Percentiles rank a stretch among this genome's conserved stretches.
These are phyloP conservation scores for Drosophila ercepeae DNA, from an alignment of 1,140 invertebrate genomes.

Conservation along the genomic window DNA sequence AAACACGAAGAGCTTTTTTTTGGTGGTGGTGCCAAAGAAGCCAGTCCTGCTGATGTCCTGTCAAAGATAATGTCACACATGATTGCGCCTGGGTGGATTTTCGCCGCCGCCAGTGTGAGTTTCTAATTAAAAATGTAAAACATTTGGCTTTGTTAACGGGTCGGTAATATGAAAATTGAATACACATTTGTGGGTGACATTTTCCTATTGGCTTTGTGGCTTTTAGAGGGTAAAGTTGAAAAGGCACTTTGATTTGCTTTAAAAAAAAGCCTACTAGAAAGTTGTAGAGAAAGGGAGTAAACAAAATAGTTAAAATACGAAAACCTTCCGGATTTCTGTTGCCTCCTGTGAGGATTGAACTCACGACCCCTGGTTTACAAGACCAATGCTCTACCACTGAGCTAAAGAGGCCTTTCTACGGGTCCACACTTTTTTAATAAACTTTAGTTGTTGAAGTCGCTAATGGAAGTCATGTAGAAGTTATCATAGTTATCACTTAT, in stretches of 20 bases:
- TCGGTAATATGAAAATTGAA: conserved; percentile 44
- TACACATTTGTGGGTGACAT: conserved; percentile 34
- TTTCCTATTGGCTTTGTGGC: conserved; percentile 10
- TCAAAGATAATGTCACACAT: conserved; percentile 75
- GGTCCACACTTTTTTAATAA: neutral
- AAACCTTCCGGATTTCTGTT: conserved; percentile 42
- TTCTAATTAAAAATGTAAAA: conserved; percentile 80
- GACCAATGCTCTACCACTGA: conserved; percentile 97
- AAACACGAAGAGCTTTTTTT: conserved; percentile 25
- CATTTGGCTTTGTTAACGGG: conserved; percentile 55
- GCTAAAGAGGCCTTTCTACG: conserved; percentile 90
- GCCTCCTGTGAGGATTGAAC: conserved; percentile 94
- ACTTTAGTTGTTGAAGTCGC: neutral
- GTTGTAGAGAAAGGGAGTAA: neutral
- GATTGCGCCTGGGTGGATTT: conserved; percentile 32
- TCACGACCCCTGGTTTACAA: conserved; percentile 96
- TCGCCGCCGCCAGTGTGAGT: conserved; percentile 35
- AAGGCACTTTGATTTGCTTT: neutral
- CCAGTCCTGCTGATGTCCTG: conserved; percentile 41
- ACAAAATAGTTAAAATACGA: neutral
- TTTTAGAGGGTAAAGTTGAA: conserved; percentile 3
- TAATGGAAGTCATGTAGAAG: too few relatives aligned
- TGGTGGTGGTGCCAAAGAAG: conserved; percentile 37
- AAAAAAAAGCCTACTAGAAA: neutral
- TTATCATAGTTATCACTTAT: neutral